phyloP scores from a whole-genome alignment of 1,140 invertebrate genomes.

The Yoshiicerus persimilis region DNA sequence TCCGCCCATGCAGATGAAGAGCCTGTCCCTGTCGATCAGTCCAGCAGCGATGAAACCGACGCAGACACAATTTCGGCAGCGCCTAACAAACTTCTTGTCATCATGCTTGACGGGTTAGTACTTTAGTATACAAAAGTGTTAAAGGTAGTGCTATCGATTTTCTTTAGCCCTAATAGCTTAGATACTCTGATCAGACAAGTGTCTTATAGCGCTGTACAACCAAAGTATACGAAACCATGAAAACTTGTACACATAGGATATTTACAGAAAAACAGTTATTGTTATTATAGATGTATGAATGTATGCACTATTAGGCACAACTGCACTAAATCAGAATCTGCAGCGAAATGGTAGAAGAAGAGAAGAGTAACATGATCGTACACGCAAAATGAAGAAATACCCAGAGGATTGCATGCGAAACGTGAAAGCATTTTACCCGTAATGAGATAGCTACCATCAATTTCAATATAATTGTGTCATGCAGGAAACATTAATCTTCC shows the following conservation, averaged over 20 bases:
- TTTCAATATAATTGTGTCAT: not conserved
- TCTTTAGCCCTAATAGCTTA: not conserved
- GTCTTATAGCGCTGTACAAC: too few relatives aligned
- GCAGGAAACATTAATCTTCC: not conserved
- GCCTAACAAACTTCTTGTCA: conserved; percentile 31
- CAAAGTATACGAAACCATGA: too few relatives aligned
- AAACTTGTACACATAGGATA: too few relatives aligned
- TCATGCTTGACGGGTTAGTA: conserved; percentile 41
- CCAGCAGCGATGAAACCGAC: not conserved
- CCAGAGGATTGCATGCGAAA: not conserved
- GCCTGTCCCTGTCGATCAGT: not conserved
- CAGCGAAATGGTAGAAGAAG: not conserved
- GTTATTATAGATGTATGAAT: too few relatives aligned
- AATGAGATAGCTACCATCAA: not conserved
- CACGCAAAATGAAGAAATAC: not conserved
- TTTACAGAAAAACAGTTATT: too few relatives aligned
- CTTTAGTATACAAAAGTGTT: not conserved
- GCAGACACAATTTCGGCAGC: not conserved
- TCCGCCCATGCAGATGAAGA: conserved; percentile 24
- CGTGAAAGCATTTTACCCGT: not conserved
- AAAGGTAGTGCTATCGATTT: not conserved
- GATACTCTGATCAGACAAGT: not conserved
- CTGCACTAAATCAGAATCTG: too few relatives aligned
- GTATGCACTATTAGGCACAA: too few relatives aligned
- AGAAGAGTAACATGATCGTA: not conserved